phyloP scores from a whole-genome alignment of 1,140 invertebrate species.

The fruit fly (Drosophila melanogaster) region DNA sequence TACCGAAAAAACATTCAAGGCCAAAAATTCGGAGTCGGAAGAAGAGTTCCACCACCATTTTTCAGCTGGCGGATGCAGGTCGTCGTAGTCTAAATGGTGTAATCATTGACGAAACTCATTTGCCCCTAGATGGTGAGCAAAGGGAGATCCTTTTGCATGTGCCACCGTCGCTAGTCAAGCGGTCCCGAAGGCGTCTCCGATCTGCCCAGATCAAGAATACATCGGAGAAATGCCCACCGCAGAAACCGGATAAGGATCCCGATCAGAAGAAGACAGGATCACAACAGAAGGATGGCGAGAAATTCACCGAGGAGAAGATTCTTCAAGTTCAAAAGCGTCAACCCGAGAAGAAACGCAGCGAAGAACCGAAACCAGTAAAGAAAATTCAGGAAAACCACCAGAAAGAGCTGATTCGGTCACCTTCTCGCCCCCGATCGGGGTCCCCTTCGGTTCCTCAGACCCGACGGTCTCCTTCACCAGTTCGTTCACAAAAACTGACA shows the following conservation, averaged over 20 bases:
- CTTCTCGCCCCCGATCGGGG: neutral
- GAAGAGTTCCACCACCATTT: conserved; percentile 18
- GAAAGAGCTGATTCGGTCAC: neutral
- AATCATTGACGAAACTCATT: conserved; percentile 38
- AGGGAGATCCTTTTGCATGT: conserved; percentile 7
- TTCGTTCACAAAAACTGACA: neutral
- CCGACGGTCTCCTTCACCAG: neutral
- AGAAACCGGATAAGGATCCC: neutral
- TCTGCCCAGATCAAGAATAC: neutral
- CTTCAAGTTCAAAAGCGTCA: neutral
- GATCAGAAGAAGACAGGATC: neutral
- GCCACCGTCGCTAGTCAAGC: neutral
- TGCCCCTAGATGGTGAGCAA: conserved; percentile 3
- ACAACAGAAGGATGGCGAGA: neutral
- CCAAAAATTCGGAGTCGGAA: neutral
- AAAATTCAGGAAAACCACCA: neutral
- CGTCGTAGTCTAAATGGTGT: conserved; percentile 35
- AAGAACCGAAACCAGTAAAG: neutral
- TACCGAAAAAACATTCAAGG: neutral
- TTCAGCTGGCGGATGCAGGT: conserved; percentile 16
- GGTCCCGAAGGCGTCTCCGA: neutral
- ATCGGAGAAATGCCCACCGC: neutral
- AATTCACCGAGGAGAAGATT: neutral
- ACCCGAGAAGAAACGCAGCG: neutral
- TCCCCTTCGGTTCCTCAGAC: neutral